Conservation (phyloP, 1,140 invertebrate genomes). For the Chelonus insularis region DNA sequence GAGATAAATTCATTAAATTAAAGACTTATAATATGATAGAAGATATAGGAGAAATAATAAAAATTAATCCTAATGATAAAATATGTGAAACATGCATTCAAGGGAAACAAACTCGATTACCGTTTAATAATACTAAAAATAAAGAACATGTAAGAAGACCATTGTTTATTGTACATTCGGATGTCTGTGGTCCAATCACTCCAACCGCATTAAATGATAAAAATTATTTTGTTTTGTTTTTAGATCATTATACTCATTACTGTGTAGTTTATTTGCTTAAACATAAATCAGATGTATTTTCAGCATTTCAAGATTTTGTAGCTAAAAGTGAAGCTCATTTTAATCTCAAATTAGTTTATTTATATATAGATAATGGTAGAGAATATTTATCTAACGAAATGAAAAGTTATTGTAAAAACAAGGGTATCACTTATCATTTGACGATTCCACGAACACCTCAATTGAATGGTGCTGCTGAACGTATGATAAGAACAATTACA, state of each 20-base stretch:
- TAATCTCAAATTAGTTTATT: slow-evolving; percentile 9
- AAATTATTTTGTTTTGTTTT: slow-evolving; percentile 32
- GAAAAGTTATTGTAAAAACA: slow-evolving; percentile 2
- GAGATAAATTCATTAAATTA: slow-evolving; percentile 11
- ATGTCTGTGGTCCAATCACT: no score
- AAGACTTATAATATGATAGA: slow-evolving; percentile 14
- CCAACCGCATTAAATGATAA: slow-evolving; percentile 9
- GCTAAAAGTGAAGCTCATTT: no score
- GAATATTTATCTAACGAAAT: slow-evolving; percentile 19
- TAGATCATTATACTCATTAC: slow-evolving; percentile 27
- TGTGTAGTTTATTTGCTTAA: slow-evolving; percentile 24
- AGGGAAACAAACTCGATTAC: slow-evolving; percentile 2
- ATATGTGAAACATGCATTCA: not conserved
- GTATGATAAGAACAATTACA: no score
- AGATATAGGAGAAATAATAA: slow-evolving; percentile 35
- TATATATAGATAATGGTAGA: not conserved
- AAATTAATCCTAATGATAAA: not conserved
- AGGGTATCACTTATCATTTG: slow-evolving; percentile 20
- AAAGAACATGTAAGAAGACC: no score
- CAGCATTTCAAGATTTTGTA: no score
- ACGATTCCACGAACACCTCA: slow-evolving; percentile 9
- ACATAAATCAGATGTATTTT: slow-evolving; percentile 28
- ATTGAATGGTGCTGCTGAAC: slow-evolving; percentile 38
- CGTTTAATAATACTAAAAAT: no score
- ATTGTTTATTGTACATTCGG: no score